A percentile compares a stretch with the other conserved stretches of the same genome.
Evolutionary conservation across 37 sponge, comb jelly and placozoan species (phyloP).

Genomic region (Oopsacas minuta): DNA sequence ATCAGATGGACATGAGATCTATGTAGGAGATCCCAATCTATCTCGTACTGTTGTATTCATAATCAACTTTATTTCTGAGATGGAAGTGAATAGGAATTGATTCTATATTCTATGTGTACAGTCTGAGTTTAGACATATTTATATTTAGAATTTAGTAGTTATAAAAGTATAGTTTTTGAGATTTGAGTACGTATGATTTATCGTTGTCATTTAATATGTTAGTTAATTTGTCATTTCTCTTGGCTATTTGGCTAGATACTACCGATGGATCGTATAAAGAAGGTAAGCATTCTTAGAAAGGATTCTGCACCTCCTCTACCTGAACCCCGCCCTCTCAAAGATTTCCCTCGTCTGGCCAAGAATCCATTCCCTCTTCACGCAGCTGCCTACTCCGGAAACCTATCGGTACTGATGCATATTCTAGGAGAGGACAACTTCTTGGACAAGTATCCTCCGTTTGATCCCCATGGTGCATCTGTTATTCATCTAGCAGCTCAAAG

Average conservation of each 20-base stretch:
- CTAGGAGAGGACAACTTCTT: neutral
- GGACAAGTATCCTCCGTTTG: constrained; percentile 2
- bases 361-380: neutral
- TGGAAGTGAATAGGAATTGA: neutral
- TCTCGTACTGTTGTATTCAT: constrained; percentile 21
- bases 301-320: neutral
- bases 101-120: neutral
- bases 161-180: neutral
- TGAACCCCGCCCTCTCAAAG: neutral
- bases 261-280: neutral
- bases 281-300: neutral
- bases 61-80: constrained; percentile 3
- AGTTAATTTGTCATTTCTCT: neutral
- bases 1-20: constrained; percentile 64
- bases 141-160: neutral
- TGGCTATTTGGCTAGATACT: neutral
- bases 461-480: neutral
- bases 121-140: neutral
- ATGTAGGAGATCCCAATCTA: constrained; percentile 67
- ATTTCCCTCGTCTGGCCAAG: neutral
- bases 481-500: neutral
- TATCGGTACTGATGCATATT: neutral
- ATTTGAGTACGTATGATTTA: neutral
- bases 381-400: neutral
- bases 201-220: neutral